Evolutionary conservation across 2,113 vertebrate genomes (phyloP).

Genomic region (Neogobius melanostomus): DNA sequence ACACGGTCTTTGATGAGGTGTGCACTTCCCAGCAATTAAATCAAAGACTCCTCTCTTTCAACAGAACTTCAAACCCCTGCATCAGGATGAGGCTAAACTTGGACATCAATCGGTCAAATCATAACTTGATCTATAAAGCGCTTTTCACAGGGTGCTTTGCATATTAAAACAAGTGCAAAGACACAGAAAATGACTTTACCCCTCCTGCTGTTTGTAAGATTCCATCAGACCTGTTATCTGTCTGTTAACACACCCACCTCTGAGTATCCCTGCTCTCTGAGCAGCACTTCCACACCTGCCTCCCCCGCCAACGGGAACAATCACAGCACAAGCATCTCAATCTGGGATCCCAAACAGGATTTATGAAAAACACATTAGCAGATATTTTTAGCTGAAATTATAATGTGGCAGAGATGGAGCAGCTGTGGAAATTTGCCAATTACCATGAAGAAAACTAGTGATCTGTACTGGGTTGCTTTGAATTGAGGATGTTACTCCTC

Average conservation of each 20-base stretch:
- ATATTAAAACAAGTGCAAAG: conserved; percentile 41
- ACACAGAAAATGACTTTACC: conserved; percentile 47
- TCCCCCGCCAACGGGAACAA: conserved; percentile 11
- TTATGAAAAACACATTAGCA: conserved; percentile 2
- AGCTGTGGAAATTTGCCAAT: background rate
- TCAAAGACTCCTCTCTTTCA: conserved; percentile 39
- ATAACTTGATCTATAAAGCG: no score
- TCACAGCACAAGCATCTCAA: conserved; percentile 13
- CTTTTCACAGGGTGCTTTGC: no score
- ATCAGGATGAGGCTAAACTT: conserved; percentile 56
- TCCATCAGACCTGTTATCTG: conserved; percentile 24
- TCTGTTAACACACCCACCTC: background rate
- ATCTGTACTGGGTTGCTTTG: background rate
- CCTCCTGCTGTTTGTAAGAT: conserved; percentile 41
- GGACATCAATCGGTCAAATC: conserved; percentile 30
- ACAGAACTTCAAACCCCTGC: conserved; percentile 54
- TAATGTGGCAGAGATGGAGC: background rate
- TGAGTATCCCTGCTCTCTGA: conserved; percentile 10
- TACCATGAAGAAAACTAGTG: background rate
- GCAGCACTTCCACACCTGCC: background rate
- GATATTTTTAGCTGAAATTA: conserved; percentile 1
- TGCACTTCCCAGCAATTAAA: conserved; percentile 37
- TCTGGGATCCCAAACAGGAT: background rate
- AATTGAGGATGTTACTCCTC: background rate
- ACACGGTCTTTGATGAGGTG: conserved; percentile 18